Conservation (phyloP, 2,113 vertebrate species). For the Burhinus bistriatus region DNA sequence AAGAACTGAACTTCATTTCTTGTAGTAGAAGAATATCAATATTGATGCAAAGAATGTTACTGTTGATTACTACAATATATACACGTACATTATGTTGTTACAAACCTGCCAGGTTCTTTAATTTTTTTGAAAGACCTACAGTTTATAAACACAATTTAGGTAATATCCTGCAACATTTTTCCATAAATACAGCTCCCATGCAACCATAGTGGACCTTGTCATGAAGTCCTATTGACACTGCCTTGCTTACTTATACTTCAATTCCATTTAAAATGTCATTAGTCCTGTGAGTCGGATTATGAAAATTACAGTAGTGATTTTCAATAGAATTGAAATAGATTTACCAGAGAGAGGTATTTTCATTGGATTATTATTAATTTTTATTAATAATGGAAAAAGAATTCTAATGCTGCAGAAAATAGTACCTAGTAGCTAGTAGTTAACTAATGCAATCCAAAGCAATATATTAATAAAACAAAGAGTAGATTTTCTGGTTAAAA, state of each 20-base stretch:
- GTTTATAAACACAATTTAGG: not conserved
- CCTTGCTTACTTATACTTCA: not conserved
- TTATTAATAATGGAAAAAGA: not conserved
- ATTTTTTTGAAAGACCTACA: not conserved
- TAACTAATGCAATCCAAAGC: not conserved
- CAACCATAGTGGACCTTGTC: not conserved
- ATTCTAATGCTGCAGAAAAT: slow-evolving; percentile 17
- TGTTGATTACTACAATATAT: not conserved
- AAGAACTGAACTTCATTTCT: not conserved
- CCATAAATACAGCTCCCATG: not conserved
- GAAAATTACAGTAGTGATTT: not conserved
- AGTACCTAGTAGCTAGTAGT: not conserved
- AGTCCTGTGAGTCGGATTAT: not conserved
- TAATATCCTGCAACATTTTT: not conserved
- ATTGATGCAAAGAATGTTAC: not conserved
- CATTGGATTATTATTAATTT: not conserved
- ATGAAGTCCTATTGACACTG: accelerated
- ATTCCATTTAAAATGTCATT: not conserved
- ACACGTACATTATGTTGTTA: not conserved
- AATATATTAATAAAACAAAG: not conserved
- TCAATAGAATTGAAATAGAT: not conserved
- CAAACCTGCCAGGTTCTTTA: not conserved
- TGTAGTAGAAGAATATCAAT: not conserved
- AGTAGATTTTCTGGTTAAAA: not conserved
- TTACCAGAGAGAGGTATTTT: not conserved